Evolutionary conservation across 2,888 invertebrate species (phyloP), one percentile per base, ranked within the genome.

Genomic region (Entomobrya proxima): DNA sequence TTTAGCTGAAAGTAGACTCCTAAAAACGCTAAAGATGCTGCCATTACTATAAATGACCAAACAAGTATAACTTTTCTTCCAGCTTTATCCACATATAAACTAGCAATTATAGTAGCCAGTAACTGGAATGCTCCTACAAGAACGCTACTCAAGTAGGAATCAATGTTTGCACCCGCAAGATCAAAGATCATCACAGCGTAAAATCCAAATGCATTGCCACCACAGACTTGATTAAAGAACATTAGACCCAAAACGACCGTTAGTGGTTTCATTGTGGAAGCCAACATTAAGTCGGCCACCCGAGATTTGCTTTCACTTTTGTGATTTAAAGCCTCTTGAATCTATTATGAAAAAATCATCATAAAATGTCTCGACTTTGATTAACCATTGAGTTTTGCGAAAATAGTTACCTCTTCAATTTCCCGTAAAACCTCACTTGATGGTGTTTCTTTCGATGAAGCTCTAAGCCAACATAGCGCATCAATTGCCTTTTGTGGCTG

Each of bases 131-230:
- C 91, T 5, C 93, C 94, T 0, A 94, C 92, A 50, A 93, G 91
- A 58, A 94, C 93, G 0, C 94, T 94, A 0, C 94, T 93, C 15
- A 93, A 92, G 92, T 94, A 93, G 0, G 93, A 95, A 58, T 89
- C 86, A 0, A 90, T 27, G 0, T 37, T 76, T 3, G 88, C 95
- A 35, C 96, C 96, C 6, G 96, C 95, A 0, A 95, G 95, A 82
- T 93, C 90, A 92, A 97, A 97, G 90, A 97, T 96, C 67, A 93
- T 93, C 75, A 94, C 94, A 0, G 94, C 95, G 91, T 94, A 96
- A 92, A 96, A 96, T 89, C 96, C 95, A 87, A 96, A 95, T 0
- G 96, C 96, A 92, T 96, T 96, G 89, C 96, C 94, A 77, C 96
- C 97, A 87, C 95, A 95, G 91, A 96, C 93, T 91, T 97, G 96